Percentiles rank a stretch among this genome's conserved stretches.
Evolutionary conservation across 1,140 invertebrate species (phyloP).

Genomic region (Brachionus rotundiformis): DNA sequence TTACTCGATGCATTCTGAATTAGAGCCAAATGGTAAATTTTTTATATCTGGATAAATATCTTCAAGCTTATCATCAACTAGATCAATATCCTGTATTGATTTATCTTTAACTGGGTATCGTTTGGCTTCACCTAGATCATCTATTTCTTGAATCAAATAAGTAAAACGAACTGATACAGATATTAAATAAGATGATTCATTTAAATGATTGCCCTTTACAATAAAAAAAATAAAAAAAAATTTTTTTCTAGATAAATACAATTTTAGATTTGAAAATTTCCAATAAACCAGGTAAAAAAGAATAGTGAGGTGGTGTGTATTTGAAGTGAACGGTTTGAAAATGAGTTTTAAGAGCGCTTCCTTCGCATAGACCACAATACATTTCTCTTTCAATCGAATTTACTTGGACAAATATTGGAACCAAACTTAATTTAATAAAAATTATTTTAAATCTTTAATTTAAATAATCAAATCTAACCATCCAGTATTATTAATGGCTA

Average conservation of each 20-base stretch:
- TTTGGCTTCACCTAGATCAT: neutral
- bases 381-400: constrained; percentile 72
- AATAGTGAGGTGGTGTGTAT: constrained; percentile 76
- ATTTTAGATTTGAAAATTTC: constrained; percentile 66
- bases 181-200: constrained; percentile 64
- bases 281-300: constrained; percentile 73
- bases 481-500: constrained; percentile 78
- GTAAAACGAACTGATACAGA: constrained; percentile 78
- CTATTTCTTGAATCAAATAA: constrained; percentile 70
- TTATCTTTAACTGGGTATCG: constrained; percentile 57
- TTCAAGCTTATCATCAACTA: constrained; percentile 71
- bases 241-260: too few relatives aligned
- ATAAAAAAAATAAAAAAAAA: too few relatives aligned
- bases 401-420: constrained; percentile 84
- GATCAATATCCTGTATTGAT: constrained; percentile 64
- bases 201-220: constrained; percentile 50
- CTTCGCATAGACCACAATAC: constrained; percentile 77
- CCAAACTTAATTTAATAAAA: constrained; percentile 64
- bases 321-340: constrained; percentile 86
- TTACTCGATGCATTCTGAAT: constrained; percentile 75
- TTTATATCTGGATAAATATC: constrained; percentile 67
- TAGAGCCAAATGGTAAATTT: constrained; percentile 79
- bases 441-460: constrained; percentile 64
- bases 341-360: constrained; percentile 73
- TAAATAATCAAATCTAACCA: constrained; percentile 66